Base-by-base conservation (phyloP, 2,113 vertebrate genomes). In the Sigmodon hispidus region DNA sequence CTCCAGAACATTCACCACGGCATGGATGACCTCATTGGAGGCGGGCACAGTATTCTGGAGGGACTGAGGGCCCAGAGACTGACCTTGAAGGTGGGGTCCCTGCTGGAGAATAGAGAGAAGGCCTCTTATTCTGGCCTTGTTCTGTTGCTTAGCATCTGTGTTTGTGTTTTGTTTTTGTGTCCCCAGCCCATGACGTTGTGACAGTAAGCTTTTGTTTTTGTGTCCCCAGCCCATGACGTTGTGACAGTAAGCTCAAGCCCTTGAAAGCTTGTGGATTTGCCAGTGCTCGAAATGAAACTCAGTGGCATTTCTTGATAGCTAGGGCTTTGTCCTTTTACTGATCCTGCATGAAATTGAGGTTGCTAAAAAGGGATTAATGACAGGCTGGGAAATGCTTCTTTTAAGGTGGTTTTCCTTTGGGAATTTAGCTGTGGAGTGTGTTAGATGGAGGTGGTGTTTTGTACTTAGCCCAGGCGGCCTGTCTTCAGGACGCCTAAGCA, bases 11-110 rank as follows among this genome's bases (percentile, higher is more conserved):
- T 99, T 93, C 99, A 99, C 98, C 98, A 98, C 97, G 99, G 99
- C 97, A 99, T 99, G 98, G 99, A 99, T 80, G 99, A 99, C 96
- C 99, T 99, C 96, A 98, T 99, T 98, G 99, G 99, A 98, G 99
- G 99, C 86, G 99, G 99, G 95, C 98, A 98, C 95, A 98, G 98
- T 98, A 99, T 99, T 98, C 99, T 99, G 88, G 98, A 99, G 43
- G 99, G 99, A 48, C 99, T 99, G 96, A 98, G 99, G 97, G 99
- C 99, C 98, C 99, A 99, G 98, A 99, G 99, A 97, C 97, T 99
- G 96, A 99, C 99, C 1, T 98, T 99, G 81, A 99, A 99, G 99
- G 99, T 99, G 98, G 98, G 98, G 98, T 95, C 57, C 1, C 77
- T 97, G 84, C 69, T 90, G 75, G 89, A 88, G 87, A 70, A 94